Evolutionary conservation across 2,888 invertebrate species (phyloP).

Genomic region (Drosophila nr. perissopoda): DNA sequence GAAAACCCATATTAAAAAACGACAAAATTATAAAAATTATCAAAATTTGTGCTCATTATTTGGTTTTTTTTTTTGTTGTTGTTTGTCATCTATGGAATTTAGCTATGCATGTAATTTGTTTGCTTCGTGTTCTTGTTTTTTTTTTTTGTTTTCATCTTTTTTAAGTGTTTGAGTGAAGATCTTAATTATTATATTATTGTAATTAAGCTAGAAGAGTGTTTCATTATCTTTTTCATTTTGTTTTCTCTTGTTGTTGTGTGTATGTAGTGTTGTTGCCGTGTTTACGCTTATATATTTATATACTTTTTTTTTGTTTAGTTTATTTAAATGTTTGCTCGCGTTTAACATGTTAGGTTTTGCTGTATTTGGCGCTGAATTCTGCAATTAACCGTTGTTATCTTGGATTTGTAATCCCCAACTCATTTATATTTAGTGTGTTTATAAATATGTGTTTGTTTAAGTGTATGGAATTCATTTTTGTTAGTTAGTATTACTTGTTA

Average conservation of each 20-base stretch:
- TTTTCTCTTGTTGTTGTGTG: slow-evolving; percentile 25
- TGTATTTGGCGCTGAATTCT: slow-evolving; percentile 52
- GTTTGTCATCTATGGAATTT: slow-evolving; percentile 55
- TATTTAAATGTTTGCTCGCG: slow-evolving; percentile 48
- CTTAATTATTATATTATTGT: slow-evolving; percentile 73
- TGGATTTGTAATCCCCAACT: slow-evolving; percentile 51
- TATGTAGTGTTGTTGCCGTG: slow-evolving; percentile 23
- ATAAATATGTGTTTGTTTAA: slow-evolving; percentile 45
- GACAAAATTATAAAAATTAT: slow-evolving; percentile 24
- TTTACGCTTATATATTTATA: slow-evolving; percentile 50
- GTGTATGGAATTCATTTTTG: slow-evolving; percentile 56
- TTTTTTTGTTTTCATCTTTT: slow-evolving; percentile 15
- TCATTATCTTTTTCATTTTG: slow-evolving; percentile 26
- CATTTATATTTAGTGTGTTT: slow-evolving; percentile 38
- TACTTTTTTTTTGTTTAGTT: slow-evolving; percentile 43
- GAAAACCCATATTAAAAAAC: slow-evolving; percentile 18
- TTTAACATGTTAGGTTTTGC: slow-evolving; percentile 55
- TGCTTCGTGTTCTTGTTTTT: slow-evolving; percentile 11
- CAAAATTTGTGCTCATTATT: slow-evolving; percentile 52
- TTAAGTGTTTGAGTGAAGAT: slow-evolving; percentile 65
- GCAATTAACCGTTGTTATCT: slow-evolving; percentile 38
- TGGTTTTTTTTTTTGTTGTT: slow-evolving; percentile 18
- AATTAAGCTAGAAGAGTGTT: slow-evolving; percentile 74
- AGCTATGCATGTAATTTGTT: slow-evolving; percentile 48
- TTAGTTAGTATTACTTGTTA: slow-evolving; percentile 54